These are phyloP conservation scores for Peromyscus attwateri DNA, from an alignment of 2,797 vertebrate genomes.

Conservation along the genomic window DNA sequence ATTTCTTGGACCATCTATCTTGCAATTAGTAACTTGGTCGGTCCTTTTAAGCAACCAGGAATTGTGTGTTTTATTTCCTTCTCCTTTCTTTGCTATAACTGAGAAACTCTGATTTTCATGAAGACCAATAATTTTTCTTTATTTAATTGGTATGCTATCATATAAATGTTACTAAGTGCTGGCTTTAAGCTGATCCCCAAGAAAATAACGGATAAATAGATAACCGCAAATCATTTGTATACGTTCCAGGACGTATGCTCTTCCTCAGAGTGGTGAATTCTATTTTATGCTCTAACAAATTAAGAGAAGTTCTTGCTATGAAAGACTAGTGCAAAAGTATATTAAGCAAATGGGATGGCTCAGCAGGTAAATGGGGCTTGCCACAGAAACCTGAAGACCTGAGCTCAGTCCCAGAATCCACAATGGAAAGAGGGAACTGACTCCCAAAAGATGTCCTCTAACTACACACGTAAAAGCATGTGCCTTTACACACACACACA, in stretches of 20 bases:
- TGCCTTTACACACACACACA: background rate
- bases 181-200: background rate
- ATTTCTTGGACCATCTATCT: background rate
- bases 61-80: background rate
- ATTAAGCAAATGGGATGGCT: background rate
- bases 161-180: slow-evolving; percentile 37
- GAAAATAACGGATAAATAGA: background rate
- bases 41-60: slow-evolving; percentile 5
- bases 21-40: background rate
- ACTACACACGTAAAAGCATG: background rate
- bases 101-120: slow-evolving; percentile 66
- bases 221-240: background rate
- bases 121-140: slow-evolving; percentile 25
- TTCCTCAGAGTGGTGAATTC: background rate
- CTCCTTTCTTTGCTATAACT: background rate
- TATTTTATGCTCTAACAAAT: slow-evolving; percentile 23
- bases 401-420: background rate
- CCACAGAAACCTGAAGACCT: background rate
- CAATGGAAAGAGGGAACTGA: no score
- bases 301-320: background rate
- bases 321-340: slow-evolving; percentile 7
- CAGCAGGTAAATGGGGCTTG: background rate
- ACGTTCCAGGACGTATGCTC: background rate
- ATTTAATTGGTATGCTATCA: background rate
- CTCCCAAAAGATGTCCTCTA: background rate